These are phyloP conservation scores for Salticus scenicus DNA, from an alignment of 2,888 invertebrate genomes.

Conservation along the genomic window DNA sequence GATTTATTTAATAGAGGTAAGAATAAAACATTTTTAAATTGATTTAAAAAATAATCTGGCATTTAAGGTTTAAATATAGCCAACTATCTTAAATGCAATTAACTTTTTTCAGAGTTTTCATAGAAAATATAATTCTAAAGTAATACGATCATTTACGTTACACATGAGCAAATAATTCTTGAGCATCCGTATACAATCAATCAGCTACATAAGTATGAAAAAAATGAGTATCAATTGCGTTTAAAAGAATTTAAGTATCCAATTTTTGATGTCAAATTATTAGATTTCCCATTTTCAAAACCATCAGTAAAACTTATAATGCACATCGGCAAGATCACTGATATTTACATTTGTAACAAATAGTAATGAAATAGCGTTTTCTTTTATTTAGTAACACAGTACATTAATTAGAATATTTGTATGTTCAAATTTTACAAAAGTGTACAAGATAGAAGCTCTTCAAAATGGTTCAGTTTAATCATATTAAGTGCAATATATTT, in stretches of 20 bases:
- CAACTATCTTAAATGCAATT: no score
- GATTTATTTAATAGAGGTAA: no score
- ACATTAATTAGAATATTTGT: not conserved
- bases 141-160: not conserved
- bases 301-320: not conserved
- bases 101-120: not conserved
- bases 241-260: no score
- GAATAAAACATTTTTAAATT: no score
- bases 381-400: not conserved
- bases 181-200: not conserved
- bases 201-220: not conserved
- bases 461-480: not conserved
- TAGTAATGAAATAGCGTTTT: not conserved
- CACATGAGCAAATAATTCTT: not conserved
- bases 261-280: not conserved
- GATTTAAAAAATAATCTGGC: no score
- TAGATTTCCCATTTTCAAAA: not conserved
- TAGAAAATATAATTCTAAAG: not conserved
- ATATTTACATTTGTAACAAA: not conserved
- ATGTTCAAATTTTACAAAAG: not conserved
- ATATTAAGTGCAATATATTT: not conserved
- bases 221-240: no score
- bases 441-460: slow-evolving; percentile 6
- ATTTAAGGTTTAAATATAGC: no score
- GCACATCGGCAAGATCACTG: not conserved